Evolutionary conservation across 2,113 vertebrate species (phyloP).

Genomic region (Neodontobutis hainanensis): DNA sequence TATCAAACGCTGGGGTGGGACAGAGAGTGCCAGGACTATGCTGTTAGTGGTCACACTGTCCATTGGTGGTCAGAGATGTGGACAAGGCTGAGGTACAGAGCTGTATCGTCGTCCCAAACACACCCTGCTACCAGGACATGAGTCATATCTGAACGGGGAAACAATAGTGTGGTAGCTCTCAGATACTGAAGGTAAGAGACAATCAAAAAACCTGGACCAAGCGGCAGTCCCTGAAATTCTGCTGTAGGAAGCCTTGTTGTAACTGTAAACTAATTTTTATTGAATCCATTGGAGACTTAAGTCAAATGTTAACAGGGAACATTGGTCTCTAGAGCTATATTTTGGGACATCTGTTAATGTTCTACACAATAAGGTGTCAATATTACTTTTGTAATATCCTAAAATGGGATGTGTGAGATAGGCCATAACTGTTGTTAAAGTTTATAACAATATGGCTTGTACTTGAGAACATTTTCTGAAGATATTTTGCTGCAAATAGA

Average conservation of each 20-base stretch:
- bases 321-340: neutral
- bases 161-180: too few relatives aligned
- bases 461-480: too few relatives aligned
- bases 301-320: too few relatives aligned
- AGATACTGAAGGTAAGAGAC: slow-evolving; percentile 19
- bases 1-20: slow-evolving; percentile 30
- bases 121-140: slow-evolving; percentile 39
- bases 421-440: too few relatives aligned
- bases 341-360: neutral
- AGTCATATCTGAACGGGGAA: too few relatives aligned
- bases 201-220: too few relatives aligned
- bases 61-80: slow-evolving; percentile 20
- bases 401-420: too few relatives aligned
- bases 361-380: neutral
- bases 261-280: neutral
- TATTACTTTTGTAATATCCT: too few relatives aligned
- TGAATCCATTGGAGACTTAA: neutral
- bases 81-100: slow-evolving; percentile 26
- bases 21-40: slow-evolving; percentile 23
- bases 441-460: too few relatives aligned
- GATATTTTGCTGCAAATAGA: too few relatives aligned
- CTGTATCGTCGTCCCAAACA: slow-evolving; percentile 54
- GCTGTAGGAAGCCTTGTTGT: neutral
- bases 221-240: neutral
- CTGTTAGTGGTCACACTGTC: slow-evolving; percentile 36